These are phyloP conservation scores for Pogona vitticeps DNA, from an alignment of 2,113 vertebrate species.

Conservation along the genomic window DNA sequence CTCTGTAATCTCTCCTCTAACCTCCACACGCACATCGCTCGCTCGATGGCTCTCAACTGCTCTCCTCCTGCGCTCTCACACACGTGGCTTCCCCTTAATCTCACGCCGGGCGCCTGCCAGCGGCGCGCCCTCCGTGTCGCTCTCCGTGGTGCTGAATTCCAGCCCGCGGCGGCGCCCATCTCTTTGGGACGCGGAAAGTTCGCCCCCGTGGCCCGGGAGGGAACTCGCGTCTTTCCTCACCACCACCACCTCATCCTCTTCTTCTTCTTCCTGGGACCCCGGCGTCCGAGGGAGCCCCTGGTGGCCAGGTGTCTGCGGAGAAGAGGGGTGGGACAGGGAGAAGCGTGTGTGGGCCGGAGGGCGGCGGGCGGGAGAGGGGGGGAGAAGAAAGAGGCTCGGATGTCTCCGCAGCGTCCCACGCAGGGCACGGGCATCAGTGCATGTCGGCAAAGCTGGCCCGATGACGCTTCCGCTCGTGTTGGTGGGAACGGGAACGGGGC, in stretches of 20 bases:
- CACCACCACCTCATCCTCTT: not conserved
- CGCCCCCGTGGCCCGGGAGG: not conserved
- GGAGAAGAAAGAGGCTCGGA: not conserved
- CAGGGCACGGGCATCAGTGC: not conserved
- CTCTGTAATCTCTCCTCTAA: not conserved
- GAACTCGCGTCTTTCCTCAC: not conserved
- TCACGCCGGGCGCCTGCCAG: not conserved
- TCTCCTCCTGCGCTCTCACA: not conserved
- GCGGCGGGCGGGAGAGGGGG: not conserved
- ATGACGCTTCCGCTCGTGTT: conserved; percentile 18
- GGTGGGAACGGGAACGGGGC: conserved; percentile 15
- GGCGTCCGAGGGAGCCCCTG: not conserved
- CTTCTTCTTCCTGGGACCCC: not conserved
- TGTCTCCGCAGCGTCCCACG: conserved; percentile 14
- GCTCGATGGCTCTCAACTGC: too few species aligned
- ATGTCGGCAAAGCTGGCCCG: conserved; percentile 4
- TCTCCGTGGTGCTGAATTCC: conserved; percentile 35
- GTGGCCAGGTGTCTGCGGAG: not conserved
- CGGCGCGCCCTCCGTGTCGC: not conserved
- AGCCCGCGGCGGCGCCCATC: not conserved
- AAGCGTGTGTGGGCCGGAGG: not conserved
- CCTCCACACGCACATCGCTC: not conserved
- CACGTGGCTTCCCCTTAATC: conserved; percentile 9
- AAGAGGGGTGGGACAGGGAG: not conserved
- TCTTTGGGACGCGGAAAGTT: conserved; percentile 12